phyloP scores from a whole-genome alignment of 2,797 vertebrate species.

The Selene dorsalis region DNA sequence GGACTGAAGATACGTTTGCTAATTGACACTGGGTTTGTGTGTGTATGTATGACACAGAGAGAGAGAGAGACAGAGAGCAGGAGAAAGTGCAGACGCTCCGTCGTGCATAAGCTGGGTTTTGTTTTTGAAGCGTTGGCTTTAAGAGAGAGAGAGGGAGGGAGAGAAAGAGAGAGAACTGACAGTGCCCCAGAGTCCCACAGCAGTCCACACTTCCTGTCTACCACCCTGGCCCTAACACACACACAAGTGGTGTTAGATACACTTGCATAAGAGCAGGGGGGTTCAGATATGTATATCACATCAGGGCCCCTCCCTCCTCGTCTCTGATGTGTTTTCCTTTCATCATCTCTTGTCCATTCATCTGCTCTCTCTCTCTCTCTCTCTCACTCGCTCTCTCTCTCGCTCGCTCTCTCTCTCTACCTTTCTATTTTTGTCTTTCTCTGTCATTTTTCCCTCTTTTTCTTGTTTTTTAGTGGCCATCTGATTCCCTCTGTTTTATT shows the following conservation, averaged over 20 bases:
- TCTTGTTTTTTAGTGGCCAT: slow-evolving; percentile 3
- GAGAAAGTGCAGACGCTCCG: slow-evolving; percentile 65
- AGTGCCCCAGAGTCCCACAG: slow-evolving; percentile 55
- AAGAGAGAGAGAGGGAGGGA: not conserved
- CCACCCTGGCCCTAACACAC: slow-evolving; percentile 34
- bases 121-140: slow-evolving; percentile 39
- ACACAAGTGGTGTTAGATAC: slow-evolving; percentile 52
- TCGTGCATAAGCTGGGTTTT: slow-evolving; percentile 22
- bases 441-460: slow-evolving; percentile 13
- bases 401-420: slow-evolving; percentile 18
- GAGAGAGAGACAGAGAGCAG: slow-evolving; percentile 2
- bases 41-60: slow-evolving; percentile 9
- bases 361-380: slow-evolving; percentile 20
- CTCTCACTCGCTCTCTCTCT: slow-evolving; percentile 12
- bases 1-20: too few species aligned
- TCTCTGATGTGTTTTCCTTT: slow-evolving; percentile 21
- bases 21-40: slow-evolving; percentile 18
- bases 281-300: slow-evolving; percentile 46
- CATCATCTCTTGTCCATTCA: slow-evolving; percentile 26
- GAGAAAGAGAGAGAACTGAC: slow-evolving; percentile 31
- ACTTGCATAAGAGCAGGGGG: slow-evolving; percentile 53
- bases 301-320: slow-evolving; percentile 25
- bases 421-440: slow-evolving; percentile 54
- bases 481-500: slow-evolving; percentile 35
- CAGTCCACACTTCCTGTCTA: slow-evolving; percentile 64